Evolutionary conservation across 2,113 vertebrate species (phyloP).

Genomic region (Trichechus manatus): DNA sequence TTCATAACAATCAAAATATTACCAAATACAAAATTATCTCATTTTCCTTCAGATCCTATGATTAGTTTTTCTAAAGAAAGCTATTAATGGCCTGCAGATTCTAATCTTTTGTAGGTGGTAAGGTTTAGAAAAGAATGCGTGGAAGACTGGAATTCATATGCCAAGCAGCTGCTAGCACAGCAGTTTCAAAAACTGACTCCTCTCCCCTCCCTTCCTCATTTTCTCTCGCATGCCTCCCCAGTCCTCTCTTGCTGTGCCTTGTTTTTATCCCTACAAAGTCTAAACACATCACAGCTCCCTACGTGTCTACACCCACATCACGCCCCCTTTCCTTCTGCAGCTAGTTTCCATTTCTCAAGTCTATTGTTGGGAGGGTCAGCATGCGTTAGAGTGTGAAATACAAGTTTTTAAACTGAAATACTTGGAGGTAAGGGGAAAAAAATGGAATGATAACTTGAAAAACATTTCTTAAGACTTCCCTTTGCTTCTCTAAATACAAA

Average conservation of each 20-base stretch:
- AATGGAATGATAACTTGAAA: not conserved
- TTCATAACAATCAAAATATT: constrained; percentile 58
- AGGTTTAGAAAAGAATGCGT: not conserved
- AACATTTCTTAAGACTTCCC: not conserved
- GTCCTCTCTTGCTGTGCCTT: not conserved
- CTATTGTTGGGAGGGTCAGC: not conserved
- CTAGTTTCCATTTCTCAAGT: not conserved
- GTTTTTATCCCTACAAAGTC: not conserved
- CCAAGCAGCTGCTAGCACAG: not conserved
- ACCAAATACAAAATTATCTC: not conserved
- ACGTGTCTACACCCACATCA: not conserved
- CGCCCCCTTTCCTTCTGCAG: not conserved
- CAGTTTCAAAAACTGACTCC: not conserved
- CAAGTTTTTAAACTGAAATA: not conserved
- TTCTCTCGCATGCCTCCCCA: not conserved
- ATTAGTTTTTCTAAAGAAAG: not conserved
- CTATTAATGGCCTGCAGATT: not conserved
- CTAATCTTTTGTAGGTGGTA: not conserved
- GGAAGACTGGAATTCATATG: not conserved
- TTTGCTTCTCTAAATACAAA: constrained; percentile 47
- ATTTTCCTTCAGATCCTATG: constrained; percentile 54
- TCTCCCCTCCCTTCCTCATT: not conserved
- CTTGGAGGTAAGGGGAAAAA: not conserved
- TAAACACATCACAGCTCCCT: not conserved
- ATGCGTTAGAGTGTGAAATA: not conserved